Conservation (phyloP, 2,888 invertebrate species). For the Gymnoscelis rufifasciata region DNA sequence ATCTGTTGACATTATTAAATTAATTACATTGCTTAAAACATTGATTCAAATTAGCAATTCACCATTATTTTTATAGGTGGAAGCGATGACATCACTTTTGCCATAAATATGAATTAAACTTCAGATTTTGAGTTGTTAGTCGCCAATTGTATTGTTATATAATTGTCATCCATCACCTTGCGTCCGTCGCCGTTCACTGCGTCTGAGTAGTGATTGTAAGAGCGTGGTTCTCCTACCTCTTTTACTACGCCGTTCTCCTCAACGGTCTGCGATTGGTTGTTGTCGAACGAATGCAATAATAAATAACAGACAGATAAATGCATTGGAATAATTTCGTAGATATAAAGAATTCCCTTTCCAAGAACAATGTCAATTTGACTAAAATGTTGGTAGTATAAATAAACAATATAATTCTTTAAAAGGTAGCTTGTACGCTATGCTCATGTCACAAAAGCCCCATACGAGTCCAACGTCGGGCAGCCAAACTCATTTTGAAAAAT, state of each 20-base stretch:
- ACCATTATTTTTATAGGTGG: conserved; percentile 13
- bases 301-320: conserved; percentile 78
- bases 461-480: conserved; percentile 68
- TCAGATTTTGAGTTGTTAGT: conserved; percentile 8
- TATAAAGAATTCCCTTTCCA: conserved; percentile 60
- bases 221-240: conserved; percentile 73
- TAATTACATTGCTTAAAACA: conserved; percentile 28
- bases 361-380: conserved; percentile 53
- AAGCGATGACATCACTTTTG: conserved; percentile 15
- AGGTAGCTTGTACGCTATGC: conserved; percentile 46
- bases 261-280: conserved; percentile 79
- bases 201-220: conserved; percentile 52
- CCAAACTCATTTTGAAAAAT: conserved; percentile 61
- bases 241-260: conserved; percentile 77
- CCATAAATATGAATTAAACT: conserved; percentile 7
- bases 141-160: conserved; percentile 17
- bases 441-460: conserved; percentile 69
- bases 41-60: conserved; percentile 16
- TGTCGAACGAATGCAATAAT: conserved; percentile 79
- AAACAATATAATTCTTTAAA: conserved; percentile 61
- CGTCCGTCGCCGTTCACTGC: conserved; percentile 50
- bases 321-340: conserved; percentile 72
- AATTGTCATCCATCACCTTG: conserved; percentile 33
- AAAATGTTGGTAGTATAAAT: conserved; percentile 45
- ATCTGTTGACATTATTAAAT: conserved; percentile 65